Evolutionary conservation across 2,113 vertebrate genomes (phyloP).

Genomic region (Ammodytes marinus): DNA sequence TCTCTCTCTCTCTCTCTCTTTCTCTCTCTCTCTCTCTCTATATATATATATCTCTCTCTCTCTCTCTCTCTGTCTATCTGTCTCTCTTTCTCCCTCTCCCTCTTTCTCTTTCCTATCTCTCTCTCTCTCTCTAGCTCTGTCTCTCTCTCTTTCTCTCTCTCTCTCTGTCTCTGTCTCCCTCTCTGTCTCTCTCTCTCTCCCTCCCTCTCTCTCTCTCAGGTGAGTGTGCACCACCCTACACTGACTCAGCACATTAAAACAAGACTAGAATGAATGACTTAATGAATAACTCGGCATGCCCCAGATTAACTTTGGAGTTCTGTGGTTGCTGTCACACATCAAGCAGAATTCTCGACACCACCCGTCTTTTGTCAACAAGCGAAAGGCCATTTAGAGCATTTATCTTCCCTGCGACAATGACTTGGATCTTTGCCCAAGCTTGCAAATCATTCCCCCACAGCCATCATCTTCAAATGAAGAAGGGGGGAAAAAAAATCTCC

Average conservation of each 20-base stretch:
- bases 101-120: too few relatives aligned
- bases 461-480: conserved; percentile 55
- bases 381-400: conserved; percentile 25
- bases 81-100: too few relatives aligned
- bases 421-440: conserved; percentile 45
- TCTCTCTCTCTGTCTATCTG: too few relatives aligned
- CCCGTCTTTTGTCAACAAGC: conserved; percentile 47
- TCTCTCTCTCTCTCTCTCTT: too few relatives aligned
- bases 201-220: conserved; percentile 22
- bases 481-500: conserved; percentile 4
- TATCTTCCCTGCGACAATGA: conserved; percentile 44
- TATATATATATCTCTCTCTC: too few relatives aligned
- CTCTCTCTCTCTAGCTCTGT: too few relatives aligned
- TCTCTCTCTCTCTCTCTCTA: too few relatives aligned
- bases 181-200: too few relatives aligned
- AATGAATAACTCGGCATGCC: conserved; percentile 29
- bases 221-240: conserved; percentile 7
- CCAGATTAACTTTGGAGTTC: conserved; percentile 32
- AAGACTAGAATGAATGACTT: not conserved
- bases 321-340: conserved; percentile 37
- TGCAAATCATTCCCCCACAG: conserved; percentile 18
- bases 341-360: conserved; percentile 32
- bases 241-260: conserved; percentile 54
- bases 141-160: too few relatives aligned
- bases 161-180: too few relatives aligned